Conservation (phyloP, 2,113 vertebrate genomes). For the Mirounga angustirostris region DNA sequence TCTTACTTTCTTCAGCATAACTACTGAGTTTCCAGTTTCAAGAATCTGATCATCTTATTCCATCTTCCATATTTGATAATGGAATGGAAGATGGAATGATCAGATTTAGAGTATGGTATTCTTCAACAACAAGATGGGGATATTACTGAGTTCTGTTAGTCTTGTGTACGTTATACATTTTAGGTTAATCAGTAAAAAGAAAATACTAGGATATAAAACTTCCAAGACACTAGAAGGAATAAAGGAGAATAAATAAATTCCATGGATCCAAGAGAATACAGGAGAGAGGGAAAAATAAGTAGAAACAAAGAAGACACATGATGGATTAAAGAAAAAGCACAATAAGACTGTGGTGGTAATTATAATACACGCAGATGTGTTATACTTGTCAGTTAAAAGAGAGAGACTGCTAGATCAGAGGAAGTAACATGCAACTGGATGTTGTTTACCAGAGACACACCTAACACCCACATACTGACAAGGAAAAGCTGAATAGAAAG, state of each 20-base stretch:
- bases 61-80: neutral
- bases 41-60: neutral
- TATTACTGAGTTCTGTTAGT: too few species aligned
- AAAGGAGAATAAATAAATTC: neutral
- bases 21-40: neutral
- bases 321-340: neutral
- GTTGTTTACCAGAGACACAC: neutral
- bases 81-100: neutral
- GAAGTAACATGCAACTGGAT: neutral
- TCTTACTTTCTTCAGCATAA: neutral
- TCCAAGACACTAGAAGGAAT: neutral
- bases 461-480: neutral
- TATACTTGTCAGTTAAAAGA: neutral
- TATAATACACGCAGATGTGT: neutral
- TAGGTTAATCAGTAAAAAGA: neutral
- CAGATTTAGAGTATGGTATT: neutral
- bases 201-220: neutral
- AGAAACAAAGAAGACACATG: neutral
- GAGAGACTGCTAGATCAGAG: neutral
- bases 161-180: accelerated
- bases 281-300: neutral
- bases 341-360: neutral
- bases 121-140: neutral
- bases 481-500: neutral
- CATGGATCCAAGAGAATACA: neutral